Evolutionary conservation across 1,140 invertebrate species (phyloP).

Genomic region (Halesus radiatus): DNA sequence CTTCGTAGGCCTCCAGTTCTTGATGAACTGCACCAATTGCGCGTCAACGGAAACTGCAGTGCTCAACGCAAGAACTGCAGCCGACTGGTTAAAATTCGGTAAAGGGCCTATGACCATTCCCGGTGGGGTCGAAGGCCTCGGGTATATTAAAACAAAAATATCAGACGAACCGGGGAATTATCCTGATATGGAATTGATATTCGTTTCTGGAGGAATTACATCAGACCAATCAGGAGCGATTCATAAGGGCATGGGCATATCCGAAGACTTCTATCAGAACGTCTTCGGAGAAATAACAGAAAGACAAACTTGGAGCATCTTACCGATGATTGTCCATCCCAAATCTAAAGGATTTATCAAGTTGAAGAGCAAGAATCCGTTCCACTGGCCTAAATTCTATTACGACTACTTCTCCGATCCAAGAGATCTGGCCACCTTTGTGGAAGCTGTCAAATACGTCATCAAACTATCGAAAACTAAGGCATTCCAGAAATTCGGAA

Average conservation of each 20-base stretch:
- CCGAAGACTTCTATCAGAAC: slow-evolving; percentile 71
- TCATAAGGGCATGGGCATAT: slow-evolving; percentile 72
- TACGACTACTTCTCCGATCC: slow-evolving; percentile 58
- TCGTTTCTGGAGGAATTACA: slow-evolving; percentile 70
- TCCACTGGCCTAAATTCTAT: slow-evolving; percentile 66
- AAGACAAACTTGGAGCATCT: slow-evolving; percentile 64
- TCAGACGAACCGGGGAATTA: slow-evolving; percentile 70
- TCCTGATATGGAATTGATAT: slow-evolving; percentile 77
- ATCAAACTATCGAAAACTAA: slow-evolving; percentile 59
- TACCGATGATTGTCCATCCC: slow-evolving; percentile 75
- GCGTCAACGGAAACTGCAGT: slow-evolving; percentile 61
- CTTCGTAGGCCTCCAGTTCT: slow-evolving; percentile 75
- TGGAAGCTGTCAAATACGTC: slow-evolving; percentile 62
- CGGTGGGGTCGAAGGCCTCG: slow-evolving; percentile 72
- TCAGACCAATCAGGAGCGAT: slow-evolving; percentile 76
- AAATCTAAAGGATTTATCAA: slow-evolving; percentile 79
- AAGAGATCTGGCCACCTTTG: slow-evolving; percentile 63
- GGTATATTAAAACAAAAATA: slow-evolving; percentile 72
- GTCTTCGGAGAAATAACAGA: slow-evolving; percentile 70
- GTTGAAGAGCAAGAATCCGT: slow-evolving; percentile 80
- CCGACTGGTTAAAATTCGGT: slow-evolving; percentile 65
- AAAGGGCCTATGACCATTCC: slow-evolving; percentile 68
- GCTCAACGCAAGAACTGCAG: slow-evolving; percentile 61
- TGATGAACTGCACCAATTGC: slow-evolving; percentile 68
- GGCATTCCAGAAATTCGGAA: slow-evolving; percentile 61